Conservation (phyloP, 2,888 invertebrate species). For the Lasioglossum zephyrum region DNA sequence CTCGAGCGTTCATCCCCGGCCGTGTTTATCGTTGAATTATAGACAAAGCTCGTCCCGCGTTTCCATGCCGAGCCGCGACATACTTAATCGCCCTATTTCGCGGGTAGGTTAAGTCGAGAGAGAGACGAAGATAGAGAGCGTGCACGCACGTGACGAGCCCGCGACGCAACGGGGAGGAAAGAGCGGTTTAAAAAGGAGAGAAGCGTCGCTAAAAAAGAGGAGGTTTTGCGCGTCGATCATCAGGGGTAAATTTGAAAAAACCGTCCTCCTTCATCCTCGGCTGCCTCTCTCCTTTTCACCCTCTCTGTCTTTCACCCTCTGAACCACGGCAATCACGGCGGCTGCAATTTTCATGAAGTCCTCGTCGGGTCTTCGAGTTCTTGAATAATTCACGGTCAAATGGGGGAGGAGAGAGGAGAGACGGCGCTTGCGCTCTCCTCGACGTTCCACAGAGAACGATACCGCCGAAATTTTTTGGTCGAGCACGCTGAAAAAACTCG, state of each 20-base stretch:
- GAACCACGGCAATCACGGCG: conserved; percentile 80
- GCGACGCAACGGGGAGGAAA: not conserved
- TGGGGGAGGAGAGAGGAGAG: conserved; percentile 52
- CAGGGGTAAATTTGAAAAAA: conserved; percentile 72
- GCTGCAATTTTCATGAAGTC: conserved; percentile 82
- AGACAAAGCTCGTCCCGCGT: conserved; percentile 52
- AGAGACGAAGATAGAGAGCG: not conserved
- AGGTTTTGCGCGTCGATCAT: conserved; percentile 65
- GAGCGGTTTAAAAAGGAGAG: conserved; percentile 44
- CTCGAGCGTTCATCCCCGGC: conserved; percentile 30
- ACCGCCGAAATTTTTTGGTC: conserved; percentile 62
- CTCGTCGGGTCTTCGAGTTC: conserved; percentile 78
- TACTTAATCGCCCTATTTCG: conserved; percentile 67
- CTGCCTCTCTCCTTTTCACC: not conserved
- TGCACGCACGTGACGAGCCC: conserved; percentile 30
- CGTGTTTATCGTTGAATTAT: conserved; percentile 61
- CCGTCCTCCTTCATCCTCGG: not conserved
- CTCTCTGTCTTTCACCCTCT: conserved; percentile 51
- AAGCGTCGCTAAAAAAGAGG: conserved; percentile 38
- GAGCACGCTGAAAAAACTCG: conserved; percentile 46
- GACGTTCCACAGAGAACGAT: not conserved
- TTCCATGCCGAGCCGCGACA: conserved; percentile 51
- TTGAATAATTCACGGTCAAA: conserved; percentile 83
- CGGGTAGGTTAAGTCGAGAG: not conserved
- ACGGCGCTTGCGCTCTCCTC: conserved; percentile 69